Evolutionary conservation across 2,888 invertebrate genomes (phyloP), one percentile per base, ranked within the genome.

Genomic region (Agonopterix alstromeriana): DNA sequence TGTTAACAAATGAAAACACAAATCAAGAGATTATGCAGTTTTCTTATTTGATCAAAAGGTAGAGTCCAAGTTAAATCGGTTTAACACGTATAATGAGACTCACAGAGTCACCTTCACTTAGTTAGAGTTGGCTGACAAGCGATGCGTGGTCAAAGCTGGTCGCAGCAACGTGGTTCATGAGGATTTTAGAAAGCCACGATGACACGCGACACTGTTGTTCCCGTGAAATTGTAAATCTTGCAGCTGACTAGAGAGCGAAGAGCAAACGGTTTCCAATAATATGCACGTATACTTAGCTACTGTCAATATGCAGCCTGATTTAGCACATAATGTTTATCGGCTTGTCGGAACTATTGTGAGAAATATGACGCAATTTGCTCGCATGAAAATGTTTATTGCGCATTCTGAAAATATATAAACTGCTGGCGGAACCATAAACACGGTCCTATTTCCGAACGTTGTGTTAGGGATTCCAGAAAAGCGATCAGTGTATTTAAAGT

Each of bases 151-250:
- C 74, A 75, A 73, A 73, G 65, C 58, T 65, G 64, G 60, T 55
- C 58, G 63, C 60, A 54, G 52, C 60, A n/a, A 47, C 45, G 45
- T 36, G 46, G 44, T 53, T 60, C 54, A 54, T 11, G 17, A 60
- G 61, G 62, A 61, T 65, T 65, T 65, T 60, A 80, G 79, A 83
- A 82, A 82, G 80, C 67, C 63, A 57, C 60, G 63, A 70, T 61
- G 74, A 76, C 67, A 80, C 66, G 63, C 67, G 73, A 79, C 69
- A 75, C 75, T 63, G 56, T 60, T 49, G 55, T 55, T 61, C 61
- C 57, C 65, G 70, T 73, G 60, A 71, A 58, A 60, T 65, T 67
- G 65, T 72, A 74, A 80, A 74, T 78, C 71, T 73, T 63, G 55
- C 59, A 57, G 27, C 27, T 27, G 4, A 17, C 17, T 17, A 17